Evolutionary conservation across 2,888 invertebrate genomes (phyloP), one percentile per base, ranked within the genome.

Genomic region (Stenotaenia linearis): DNA sequence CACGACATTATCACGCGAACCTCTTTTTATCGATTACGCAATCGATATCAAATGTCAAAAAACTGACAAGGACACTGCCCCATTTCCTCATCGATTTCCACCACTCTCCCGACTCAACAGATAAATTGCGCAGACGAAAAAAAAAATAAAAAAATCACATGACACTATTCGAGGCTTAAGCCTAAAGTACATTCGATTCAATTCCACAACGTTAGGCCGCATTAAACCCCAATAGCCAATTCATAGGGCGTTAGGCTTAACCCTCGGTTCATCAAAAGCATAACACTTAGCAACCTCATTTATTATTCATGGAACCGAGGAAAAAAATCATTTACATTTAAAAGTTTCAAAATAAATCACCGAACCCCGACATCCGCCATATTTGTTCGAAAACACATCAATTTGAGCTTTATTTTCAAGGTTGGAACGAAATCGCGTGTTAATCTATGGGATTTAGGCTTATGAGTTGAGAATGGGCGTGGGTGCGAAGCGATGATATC

Each of bases 41-140:
- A 61, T 61, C 61, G 61, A 61, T 61, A 61, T 45, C 45, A 45
- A 45, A 45, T 45, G 56, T 56, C 23, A 61, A 61, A 23, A 23
- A 69, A 69, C 28, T 10, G 28, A 69, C 69, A 69, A 69, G 69
- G 69, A 69, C 69, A 69, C 10, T 69, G 69, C 69, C 28, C 69
- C 69, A 69, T 69, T 69, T 69, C 69, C 28, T 25, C 69, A 69
- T 69, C 69, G 69, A 69, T 69, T 69, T 69, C 3, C 12, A n/a
- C 50, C 50, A 7, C 69, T 61, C 61, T n/a, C n/a, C n/a, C n/a
- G 12, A n/a, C 45, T 12, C 18, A n/a, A 45, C 45, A 32, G 32
- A 32, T 32, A 3, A 18, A 45, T n/a, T 61, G 69, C 69, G 28
- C 69, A 69, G 4, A 7, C 23, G 69, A 15, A 50, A 50, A 50